Evolutionary conservation across 1,140 invertebrate species (phyloP).

Genomic region (Zaprionus ornatus): DNA sequence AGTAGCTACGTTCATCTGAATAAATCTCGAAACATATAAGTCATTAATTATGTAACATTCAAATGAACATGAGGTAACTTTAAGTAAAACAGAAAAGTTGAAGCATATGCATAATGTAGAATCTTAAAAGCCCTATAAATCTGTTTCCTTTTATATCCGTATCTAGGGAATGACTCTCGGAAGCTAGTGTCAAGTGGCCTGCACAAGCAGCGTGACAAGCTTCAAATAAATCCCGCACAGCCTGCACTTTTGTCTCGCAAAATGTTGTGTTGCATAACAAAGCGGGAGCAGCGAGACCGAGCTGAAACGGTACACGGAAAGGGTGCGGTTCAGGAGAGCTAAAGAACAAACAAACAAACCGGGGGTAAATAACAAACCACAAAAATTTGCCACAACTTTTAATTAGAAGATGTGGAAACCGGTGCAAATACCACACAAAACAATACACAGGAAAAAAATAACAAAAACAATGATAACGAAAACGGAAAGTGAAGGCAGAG

Average conservation of each 20-base stretch:
- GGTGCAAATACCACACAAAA: slow-evolving; percentile 13
- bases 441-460: neutral
- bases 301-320: neutral
- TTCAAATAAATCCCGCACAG: slow-evolving; percentile 19
- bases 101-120: too few relatives aligned
- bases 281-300: neutral
- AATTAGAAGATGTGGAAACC: slow-evolving; percentile 53
- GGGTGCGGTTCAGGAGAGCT: neutral
- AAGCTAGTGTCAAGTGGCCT: slow-evolving; percentile 17
- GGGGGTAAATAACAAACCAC: slow-evolving; percentile 48
- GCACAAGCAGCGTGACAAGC: neutral
- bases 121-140: neutral
- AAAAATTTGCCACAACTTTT: slow-evolving; percentile 61
- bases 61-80: too few relatives aligned
- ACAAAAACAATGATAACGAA: slow-evolving; percentile 4
- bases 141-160: neutral
- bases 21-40: too few relatives aligned
- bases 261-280: slow-evolving; percentile 32
- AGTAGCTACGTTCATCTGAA: too few relatives aligned
- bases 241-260: slow-evolving; percentile 20
- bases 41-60: too few relatives aligned
- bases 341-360: slow-evolving; percentile 27
- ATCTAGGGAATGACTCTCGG: slow-evolving; percentile 11
- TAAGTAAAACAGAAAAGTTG: too few relatives aligned
- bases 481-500: slow-evolving; percentile 5